Percentiles rank a stretch among this genome's conserved stretches.
These are phyloP conservation scores for Cricetomys ansorgei DNA, from an alignment of 2,113 vertebrate species.

Conservation along the genomic window DNA sequence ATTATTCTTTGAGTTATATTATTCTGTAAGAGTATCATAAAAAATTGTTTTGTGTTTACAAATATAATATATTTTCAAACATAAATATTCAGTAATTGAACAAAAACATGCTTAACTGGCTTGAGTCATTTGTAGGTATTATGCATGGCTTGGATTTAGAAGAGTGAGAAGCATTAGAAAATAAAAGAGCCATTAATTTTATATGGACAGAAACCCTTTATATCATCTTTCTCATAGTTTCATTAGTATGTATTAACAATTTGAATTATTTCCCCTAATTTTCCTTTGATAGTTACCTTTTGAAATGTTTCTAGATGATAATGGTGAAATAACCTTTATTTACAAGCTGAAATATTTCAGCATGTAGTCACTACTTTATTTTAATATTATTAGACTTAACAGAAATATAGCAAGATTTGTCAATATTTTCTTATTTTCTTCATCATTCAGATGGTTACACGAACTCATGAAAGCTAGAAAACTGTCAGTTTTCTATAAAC, in stretches of 20 bases:
- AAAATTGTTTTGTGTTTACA: neutral
- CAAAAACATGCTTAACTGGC: neutral
- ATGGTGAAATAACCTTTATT: neutral
- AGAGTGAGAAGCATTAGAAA: neutral
- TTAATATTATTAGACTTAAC: neutral
- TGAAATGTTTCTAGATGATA: neutral
- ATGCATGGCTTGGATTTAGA: neutral
- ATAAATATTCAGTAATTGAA: neutral
- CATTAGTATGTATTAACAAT: neutral
- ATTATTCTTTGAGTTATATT: neutral
- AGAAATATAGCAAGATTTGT: constrained; percentile 4
- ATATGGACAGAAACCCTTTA: neutral
- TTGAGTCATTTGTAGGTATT: neutral
- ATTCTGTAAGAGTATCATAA: neutral
- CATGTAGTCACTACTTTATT: constrained; percentile 21
- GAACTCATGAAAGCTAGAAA: neutral
- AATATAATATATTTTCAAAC: neutral
- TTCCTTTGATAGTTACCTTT: neutral
- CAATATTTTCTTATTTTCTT: neutral
- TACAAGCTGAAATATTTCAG: neutral
- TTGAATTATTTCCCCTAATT: neutral
- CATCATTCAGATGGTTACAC: neutral
- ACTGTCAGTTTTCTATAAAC: too few relatives aligned
- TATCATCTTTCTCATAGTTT: neutral
- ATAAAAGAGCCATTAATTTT: neutral